Percentiles rank a stretch among this genome's conserved stretches.
Conservation (phyloP, 1,140 invertebrate genomes). For the Hesperophylax magnus region DNA sequence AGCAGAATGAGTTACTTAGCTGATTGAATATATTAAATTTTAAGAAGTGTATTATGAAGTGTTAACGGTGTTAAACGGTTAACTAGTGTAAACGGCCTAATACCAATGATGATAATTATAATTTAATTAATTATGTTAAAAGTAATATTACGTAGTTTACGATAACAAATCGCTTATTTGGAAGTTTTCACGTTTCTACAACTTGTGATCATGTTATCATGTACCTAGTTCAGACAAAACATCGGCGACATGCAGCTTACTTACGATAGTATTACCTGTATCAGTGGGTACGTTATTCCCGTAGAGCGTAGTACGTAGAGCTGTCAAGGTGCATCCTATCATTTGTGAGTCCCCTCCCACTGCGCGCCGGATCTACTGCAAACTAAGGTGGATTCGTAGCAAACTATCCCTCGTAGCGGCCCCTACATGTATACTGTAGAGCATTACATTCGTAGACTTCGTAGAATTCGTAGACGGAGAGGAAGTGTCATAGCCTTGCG, state of each 20-base stretch:
- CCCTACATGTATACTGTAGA: not conserved
- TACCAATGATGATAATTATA: not conserved
- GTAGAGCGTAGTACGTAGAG: constrained; percentile 21
- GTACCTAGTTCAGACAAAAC: not conserved
- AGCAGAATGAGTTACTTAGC: no score
- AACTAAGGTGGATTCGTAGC: constrained; percentile 17
- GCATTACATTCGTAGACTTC: not conserved
- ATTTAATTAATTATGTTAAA: not conserved
- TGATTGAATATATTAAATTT: no score
- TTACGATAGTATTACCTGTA: constrained; percentile 42
- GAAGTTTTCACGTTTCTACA: no score
- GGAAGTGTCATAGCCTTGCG: no score
- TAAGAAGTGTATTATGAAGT: no score
- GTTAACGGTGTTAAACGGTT: not conserved
- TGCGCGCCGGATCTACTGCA: constrained; percentile 8
- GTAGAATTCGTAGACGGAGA: constrained; percentile 3
- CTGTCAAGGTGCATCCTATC: constrained; percentile 39
- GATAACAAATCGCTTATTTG: no score
- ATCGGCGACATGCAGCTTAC: constrained; percentile 39
- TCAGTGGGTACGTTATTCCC: not conserved
- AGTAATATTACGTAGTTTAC: not conserved
- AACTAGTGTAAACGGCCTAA: no score
- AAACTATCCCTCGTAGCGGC: not conserved
- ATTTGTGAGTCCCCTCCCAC: constrained; percentile 33
- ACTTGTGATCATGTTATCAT: no score